Evolutionary conservation across 2,113 vertebrate genomes (phyloP).

Genomic region (Ptyas mucosa): DNA sequence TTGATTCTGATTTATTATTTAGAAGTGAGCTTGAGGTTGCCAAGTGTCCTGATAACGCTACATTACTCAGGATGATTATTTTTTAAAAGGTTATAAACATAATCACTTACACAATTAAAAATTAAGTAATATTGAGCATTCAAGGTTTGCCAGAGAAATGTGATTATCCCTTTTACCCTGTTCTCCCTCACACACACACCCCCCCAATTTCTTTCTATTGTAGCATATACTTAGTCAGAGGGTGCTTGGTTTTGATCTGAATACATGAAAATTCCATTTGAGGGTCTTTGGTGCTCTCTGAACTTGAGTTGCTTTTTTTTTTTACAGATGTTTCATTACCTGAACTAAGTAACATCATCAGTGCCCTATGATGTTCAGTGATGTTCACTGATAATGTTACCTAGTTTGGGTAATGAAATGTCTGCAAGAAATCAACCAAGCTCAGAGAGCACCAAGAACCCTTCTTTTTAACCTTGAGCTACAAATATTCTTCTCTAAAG

Average conservation of each 20-base stretch:
- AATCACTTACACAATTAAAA: not conserved
- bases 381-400: not conserved
- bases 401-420: not conserved
- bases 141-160: not conserved
- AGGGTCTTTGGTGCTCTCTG: not conserved
- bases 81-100: not conserved
- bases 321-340: not conserved
- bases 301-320: not conserved
- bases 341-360: not conserved
- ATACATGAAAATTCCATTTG: not conserved
- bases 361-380: not conserved
- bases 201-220: not conserved
- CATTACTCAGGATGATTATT: not conserved
- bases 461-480: not conserved
- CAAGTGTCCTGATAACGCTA: not conserved
- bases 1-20: not conserved
- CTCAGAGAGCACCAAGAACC: not conserved
- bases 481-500: not conserved
- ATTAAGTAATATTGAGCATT: not conserved
- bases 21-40: not conserved
- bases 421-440: not conserved
- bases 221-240: not conserved
- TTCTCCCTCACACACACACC: too few species aligned
- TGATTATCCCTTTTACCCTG: not conserved
- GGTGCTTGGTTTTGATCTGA: not conserved